phyloP scores from a whole-genome alignment of 2,888 invertebrate genomes.

The Xanthostigma xanthostigma region DNA sequence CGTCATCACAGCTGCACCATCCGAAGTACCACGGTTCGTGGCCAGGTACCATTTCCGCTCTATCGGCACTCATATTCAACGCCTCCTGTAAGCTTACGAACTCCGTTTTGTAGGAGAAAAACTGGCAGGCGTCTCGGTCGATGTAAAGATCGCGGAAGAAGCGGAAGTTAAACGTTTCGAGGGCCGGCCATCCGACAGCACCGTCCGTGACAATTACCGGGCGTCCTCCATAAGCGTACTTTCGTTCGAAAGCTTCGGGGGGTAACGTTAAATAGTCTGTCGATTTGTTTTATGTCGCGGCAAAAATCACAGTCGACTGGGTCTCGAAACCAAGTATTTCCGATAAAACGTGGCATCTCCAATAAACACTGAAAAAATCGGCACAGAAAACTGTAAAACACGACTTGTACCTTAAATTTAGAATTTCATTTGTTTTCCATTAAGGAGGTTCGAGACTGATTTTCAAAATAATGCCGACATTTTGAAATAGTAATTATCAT shows the following conservation, averaged over 20 bases:
- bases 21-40: conserved; percentile 47
- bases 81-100: conserved; percentile 66
- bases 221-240: conserved; percentile 58
- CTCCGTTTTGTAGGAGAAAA: conserved; percentile 85
- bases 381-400: neutral
- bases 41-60: conserved; percentile 33
- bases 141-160: conserved; percentile 71
- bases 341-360: conserved; percentile 21
- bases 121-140: conserved; percentile 56
- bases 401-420: neutral
- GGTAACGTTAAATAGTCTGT: conserved; percentile 49
- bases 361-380: conserved; percentile 21
- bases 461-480: no score
- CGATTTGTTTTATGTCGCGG: conserved; percentile 41
- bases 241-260: conserved; percentile 52
- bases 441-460: no score
- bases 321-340: conserved; percentile 45
- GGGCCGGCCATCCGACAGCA: conserved; percentile 65
- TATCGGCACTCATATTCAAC: conserved; percentile 57
- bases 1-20: conserved; percentile 88
- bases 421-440: no score
- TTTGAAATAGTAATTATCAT: no score
- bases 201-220: conserved; percentile 83
- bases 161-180: conserved; percentile 43
- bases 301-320: conserved; percentile 74